These are phyloP conservation scores for Candoia aspera DNA, from an alignment of 2,113 vertebrate genomes.

Conservation along the genomic window DNA sequence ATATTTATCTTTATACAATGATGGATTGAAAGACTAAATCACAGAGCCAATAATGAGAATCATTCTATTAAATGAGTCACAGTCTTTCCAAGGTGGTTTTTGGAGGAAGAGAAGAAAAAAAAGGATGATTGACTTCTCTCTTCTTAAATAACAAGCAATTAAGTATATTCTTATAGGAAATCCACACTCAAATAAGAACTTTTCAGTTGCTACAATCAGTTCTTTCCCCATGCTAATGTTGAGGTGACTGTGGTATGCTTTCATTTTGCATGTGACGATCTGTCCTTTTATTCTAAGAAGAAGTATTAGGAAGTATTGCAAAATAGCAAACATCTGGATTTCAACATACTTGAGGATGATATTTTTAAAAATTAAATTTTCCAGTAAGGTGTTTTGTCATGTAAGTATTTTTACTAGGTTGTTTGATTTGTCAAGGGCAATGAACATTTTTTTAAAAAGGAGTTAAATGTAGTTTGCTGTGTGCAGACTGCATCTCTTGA, in stretches of 20 bases:
- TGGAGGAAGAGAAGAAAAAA: slow-evolving; percentile 37
- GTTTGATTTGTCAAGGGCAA: slow-evolving; percentile 34
- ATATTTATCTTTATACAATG: slow-evolving; percentile 78
- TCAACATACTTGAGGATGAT: slow-evolving; percentile 31
- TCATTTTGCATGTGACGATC: slow-evolving; percentile 40
- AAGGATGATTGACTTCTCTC: slow-evolving; percentile 55
- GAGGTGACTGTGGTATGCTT: slow-evolving; percentile 27
- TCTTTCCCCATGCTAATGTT: background rate
- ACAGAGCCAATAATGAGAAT: slow-evolving; percentile 70
- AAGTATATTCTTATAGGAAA: slow-evolving; percentile 53
- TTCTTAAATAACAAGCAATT: slow-evolving; percentile 53
- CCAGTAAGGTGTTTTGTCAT: slow-evolving; percentile 30
- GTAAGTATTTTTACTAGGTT: slow-evolving; percentile 31
- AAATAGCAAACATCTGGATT: slow-evolving; percentile 61
- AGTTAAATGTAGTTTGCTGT: background rate
- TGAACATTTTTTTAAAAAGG: background rate
- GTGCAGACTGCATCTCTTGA: slow-evolving; percentile 1
- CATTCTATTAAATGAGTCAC: slow-evolving; percentile 73
- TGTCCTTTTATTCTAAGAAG: slow-evolving; percentile 31
- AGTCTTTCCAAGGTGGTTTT: slow-evolving; percentile 65
- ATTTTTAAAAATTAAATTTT: slow-evolving; percentile 32
- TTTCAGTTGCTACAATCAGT: slow-evolving; percentile 18
- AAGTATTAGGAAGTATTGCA: slow-evolving; percentile 35
- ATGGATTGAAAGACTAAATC: slow-evolving; percentile 65
- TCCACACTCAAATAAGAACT: slow-evolving; percentile 32